These are phyloP conservation scores for Drosophila kanekoi DNA, from an alignment of 2,888 invertebrate genomes.

Conservation along the genomic window DNA sequence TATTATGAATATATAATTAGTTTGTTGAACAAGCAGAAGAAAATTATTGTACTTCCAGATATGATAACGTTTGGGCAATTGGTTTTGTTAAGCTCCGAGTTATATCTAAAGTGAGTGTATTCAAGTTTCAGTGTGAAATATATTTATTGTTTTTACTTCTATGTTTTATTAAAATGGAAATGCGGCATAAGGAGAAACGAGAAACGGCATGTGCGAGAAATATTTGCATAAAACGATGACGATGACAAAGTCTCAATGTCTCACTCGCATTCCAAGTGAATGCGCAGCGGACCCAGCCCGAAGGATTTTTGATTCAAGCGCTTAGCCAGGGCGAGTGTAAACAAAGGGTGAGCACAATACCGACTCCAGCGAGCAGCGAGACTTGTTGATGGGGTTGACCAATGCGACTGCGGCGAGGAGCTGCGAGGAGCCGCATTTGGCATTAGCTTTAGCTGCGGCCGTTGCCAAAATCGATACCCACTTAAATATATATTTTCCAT, in stretches of 20 bases:
- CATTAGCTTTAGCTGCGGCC: slow-evolving; percentile 10
- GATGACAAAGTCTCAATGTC: slow-evolving; percentile 53
- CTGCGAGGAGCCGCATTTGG: slow-evolving; percentile 11
- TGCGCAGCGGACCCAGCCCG: slow-evolving; percentile 48
- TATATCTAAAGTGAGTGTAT: slow-evolving; percentile 2
- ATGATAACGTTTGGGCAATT: no score
- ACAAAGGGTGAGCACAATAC: slow-evolving; percentile 12
- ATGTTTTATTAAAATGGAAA: slow-evolving; percentile 31
- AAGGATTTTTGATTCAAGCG: slow-evolving; percentile 68
- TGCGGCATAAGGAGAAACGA: slow-evolving; percentile 7
- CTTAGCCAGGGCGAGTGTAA: slow-evolving; percentile 43
- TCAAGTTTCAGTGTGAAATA: neutral
- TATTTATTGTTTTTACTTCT: slow-evolving; percentile 2
- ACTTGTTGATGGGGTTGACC: slow-evolving; percentile 76
- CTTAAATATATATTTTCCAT: slow-evolving; percentile 71
- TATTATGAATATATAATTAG: no score
- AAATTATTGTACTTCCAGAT: no score
- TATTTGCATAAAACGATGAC: slow-evolving; percentile 72
- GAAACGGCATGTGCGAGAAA: slow-evolving; percentile 47
- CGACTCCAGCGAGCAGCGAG: slow-evolving; percentile 10
- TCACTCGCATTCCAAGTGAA: slow-evolving; percentile 45
- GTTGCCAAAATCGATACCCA: slow-evolving; percentile 62
- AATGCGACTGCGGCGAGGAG: slow-evolving; percentile 17
- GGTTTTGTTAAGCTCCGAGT: no score
- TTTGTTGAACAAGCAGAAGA: no score